phyloP scores from a whole-genome alignment of 2,113 vertebrate genomes.

The Taurulus bubalis region DNA sequence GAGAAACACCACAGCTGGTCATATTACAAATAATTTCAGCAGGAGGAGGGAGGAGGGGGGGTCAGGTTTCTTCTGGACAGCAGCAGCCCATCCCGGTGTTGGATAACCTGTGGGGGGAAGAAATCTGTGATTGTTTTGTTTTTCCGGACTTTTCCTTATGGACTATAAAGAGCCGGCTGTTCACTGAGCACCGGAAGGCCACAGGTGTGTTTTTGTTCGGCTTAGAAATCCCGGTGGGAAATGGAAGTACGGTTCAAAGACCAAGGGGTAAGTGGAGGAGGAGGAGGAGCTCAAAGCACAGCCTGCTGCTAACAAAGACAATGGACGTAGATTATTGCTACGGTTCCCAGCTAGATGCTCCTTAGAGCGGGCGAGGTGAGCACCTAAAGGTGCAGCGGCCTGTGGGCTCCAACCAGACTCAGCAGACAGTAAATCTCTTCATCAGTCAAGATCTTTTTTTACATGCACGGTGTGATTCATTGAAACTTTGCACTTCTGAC shows the following conservation, averaged over 20 bases:
- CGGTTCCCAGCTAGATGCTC: neutral
- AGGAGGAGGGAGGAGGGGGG: neutral
- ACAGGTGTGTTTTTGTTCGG: slow-evolving; percentile 65
- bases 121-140: slow-evolving; percentile 38
- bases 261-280: slow-evolving; percentile 76
- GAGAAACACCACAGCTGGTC: slow-evolving; percentile 38
- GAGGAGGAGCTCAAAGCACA: slow-evolving; percentile 12
- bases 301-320: neutral
- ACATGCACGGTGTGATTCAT: too few relatives aligned
- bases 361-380: neutral
- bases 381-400: neutral
- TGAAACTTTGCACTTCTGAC: too few relatives aligned
- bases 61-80: slow-evolving; percentile 51
- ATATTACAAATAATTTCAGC: slow-evolving; percentile 40
- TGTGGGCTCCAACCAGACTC: neutral
- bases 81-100: slow-evolving; percentile 13
- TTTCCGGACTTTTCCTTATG: slow-evolving; percentile 21
- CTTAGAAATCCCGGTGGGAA: slow-evolving; percentile 55
- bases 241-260: slow-evolving; percentile 86
- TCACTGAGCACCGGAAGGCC: slow-evolving; percentile 39
- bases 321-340: neutral
- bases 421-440: neutral
- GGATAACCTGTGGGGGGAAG: slow-evolving; percentile 1
- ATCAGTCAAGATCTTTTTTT: neutral
- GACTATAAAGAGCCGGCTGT: slow-evolving; percentile 43